Percentiles rank a stretch among this genome's conserved stretches.
phyloP scores from a whole-genome alignment of 2,888 invertebrate species.

The Folsomia manolachei region DNA sequence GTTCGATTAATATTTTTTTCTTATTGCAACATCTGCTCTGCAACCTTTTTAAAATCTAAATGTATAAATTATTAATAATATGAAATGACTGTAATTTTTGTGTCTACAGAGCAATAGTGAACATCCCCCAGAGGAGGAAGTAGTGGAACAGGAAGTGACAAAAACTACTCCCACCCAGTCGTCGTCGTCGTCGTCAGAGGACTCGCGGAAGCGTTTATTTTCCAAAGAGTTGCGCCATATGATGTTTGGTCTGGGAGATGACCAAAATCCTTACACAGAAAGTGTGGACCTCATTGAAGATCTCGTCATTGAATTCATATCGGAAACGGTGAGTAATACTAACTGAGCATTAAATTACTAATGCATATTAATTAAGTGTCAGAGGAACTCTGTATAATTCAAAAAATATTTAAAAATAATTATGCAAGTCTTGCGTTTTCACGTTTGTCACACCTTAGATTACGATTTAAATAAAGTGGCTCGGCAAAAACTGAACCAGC shows the following conservation, averaged over 20 bases:
- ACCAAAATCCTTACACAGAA: slow-evolving; percentile 98
- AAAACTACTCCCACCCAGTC: too few species aligned
- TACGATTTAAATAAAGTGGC: too few species aligned
- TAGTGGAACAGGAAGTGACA: not conserved
- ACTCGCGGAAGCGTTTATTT: slow-evolving; percentile 68
- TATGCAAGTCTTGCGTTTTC: too few species aligned
- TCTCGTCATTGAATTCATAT: slow-evolving; percentile 94
- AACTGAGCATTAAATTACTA: slow-evolving; percentile 11
- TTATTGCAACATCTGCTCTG: too few species aligned
- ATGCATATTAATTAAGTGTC: not conserved
- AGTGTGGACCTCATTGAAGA: slow-evolving; percentile 97
- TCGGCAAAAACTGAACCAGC: too few species aligned
- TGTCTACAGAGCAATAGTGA: not conserved
- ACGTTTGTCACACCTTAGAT: too few species aligned
- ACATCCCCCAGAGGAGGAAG: not conserved
- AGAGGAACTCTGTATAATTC: slow-evolving; percentile 4
- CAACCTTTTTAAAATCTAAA: too few species aligned
- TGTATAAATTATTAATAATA: too few species aligned
- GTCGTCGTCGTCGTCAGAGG: slow-evolving; percentile 2
- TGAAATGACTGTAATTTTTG: too few species aligned
- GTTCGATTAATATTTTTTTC: too few species aligned
- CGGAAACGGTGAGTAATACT: slow-evolving; percentile 73
- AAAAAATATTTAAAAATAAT: slow-evolving; percentile 18
- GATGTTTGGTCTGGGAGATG: slow-evolving; percentile 99
- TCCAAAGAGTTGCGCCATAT: slow-evolving; percentile 92